These are phyloP conservation scores for Calephelis perditalis DNA, from an alignment of 2,888 invertebrate genomes.

Conservation along the genomic window DNA sequence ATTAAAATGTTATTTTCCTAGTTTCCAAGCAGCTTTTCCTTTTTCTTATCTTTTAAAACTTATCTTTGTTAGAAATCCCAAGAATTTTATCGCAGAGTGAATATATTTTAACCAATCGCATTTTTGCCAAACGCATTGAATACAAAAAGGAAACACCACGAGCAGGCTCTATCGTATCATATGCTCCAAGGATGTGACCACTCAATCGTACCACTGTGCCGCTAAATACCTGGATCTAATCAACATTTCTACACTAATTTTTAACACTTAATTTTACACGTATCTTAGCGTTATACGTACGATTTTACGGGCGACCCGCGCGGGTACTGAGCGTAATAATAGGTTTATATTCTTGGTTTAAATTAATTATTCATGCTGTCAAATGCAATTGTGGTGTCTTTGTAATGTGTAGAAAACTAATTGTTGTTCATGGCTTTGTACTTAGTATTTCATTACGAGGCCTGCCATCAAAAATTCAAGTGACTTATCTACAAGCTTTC, in stretches of 20 bases:
- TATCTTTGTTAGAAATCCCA: not conserved
- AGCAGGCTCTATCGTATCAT: not conserved
- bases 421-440: too few relatives aligned
- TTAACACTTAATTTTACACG: constrained; percentile 77
- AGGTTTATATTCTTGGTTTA: constrained; percentile 20
- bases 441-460: too few relatives aligned
- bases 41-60: too few relatives aligned
- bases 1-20: too few relatives aligned
- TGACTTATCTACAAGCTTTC: too few relatives aligned
- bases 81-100: not conserved
- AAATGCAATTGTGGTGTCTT: not conserved
- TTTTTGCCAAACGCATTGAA: not conserved
- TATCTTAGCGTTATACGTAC: constrained; percentile 67
- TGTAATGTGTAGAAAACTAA: too few relatives aligned
- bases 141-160: not conserved
- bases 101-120: not conserved
- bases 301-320: constrained; percentile 55
- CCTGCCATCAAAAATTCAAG: too few relatives aligned
- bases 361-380: constrained; percentile 18
- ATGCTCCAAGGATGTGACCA: constrained; percentile 43
- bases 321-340: constrained; percentile 24
- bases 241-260: constrained; percentile 77
- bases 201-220: constrained; percentile 53
- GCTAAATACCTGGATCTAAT: constrained; percentile 76
- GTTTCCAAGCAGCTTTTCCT: too few relatives aligned